Percentiles rank a stretch among this genome's conserved stretches.
phyloP scores from a whole-genome alignment of 2,113 vertebrate genomes.

The Petaurus breviceps region DNA sequence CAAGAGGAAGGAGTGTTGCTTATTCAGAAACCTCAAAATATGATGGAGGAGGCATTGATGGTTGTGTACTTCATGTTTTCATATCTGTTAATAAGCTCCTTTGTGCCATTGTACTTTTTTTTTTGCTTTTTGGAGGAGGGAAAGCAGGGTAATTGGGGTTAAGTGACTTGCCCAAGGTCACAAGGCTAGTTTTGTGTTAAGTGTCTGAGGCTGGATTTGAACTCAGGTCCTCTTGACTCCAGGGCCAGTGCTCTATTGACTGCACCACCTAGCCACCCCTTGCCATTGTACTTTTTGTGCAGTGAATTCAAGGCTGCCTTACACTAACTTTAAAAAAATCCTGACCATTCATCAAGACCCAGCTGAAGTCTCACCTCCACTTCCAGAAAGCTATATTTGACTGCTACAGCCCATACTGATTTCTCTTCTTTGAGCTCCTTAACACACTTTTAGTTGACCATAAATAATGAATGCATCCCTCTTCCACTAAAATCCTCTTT shows the following conservation, averaged over 20 bases:
- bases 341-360: neutral
- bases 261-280: no score
- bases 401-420: neutral
- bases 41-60: neutral
- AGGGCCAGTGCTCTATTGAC: no score
- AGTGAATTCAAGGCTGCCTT: neutral
- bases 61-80: neutral
- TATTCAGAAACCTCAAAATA: neutral
- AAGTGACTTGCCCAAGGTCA: no score
- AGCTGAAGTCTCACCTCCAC: neutral
- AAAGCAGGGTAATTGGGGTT: no score
- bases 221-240: no score
- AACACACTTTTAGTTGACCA: neutral
- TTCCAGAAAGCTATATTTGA: neutral
- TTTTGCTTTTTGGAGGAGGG: no score
- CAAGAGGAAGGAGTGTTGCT: neutral
- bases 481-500: neutral
- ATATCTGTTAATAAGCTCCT: neutral
- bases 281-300: neutral
- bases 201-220: no score
- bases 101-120: neutral
- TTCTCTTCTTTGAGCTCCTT: neutral
- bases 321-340: neutral
- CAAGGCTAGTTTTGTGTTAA: no score
- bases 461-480: neutral